A percentile compares a stretch with the other conserved stretches of the same genome.
Conservation (phyloP, 2,888 invertebrate species). For the Aphodius granarius region DNA sequence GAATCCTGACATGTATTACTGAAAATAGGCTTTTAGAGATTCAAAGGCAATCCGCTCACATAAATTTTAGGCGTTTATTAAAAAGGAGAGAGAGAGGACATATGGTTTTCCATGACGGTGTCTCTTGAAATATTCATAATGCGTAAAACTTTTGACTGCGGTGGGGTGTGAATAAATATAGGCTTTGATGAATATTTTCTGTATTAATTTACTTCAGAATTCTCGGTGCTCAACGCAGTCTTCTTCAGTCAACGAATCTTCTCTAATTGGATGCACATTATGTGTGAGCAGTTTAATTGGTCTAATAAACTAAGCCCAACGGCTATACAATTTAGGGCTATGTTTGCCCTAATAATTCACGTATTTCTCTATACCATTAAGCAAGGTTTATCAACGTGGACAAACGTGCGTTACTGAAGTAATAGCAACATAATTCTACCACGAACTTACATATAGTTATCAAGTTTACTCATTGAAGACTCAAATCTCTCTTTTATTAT, state of each 20-base stretch:
- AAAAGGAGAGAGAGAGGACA: neutral
- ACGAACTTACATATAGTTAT: too few relatives aligned
- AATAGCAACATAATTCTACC: too few relatives aligned
- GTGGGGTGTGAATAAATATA: neutral
- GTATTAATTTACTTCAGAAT: neutral
- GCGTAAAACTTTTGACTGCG: neutral
- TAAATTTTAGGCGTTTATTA: neutral
- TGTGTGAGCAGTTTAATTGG: neutral
- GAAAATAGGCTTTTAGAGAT: neutral
- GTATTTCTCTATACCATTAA: neutral
- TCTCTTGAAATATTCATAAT: neutral
- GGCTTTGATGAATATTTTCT: neutral
- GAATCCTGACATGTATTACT: neutral
- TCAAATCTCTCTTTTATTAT: too few relatives aligned
- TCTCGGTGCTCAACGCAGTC: too few relatives aligned
- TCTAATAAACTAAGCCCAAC: neutral
- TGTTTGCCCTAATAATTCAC: neutral
- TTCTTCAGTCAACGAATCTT: too few relatives aligned
- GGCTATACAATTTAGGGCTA: neutral
- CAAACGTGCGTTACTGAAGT: too few relatives aligned
- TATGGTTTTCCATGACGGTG: neutral
- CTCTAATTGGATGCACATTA: neutral
- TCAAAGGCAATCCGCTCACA: neutral
- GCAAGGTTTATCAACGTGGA: neutral
- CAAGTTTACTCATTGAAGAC: too few relatives aligned